phyloP scores from a whole-genome alignment of 1,140 invertebrate species.

The Hycleus phaleratus region DNA sequence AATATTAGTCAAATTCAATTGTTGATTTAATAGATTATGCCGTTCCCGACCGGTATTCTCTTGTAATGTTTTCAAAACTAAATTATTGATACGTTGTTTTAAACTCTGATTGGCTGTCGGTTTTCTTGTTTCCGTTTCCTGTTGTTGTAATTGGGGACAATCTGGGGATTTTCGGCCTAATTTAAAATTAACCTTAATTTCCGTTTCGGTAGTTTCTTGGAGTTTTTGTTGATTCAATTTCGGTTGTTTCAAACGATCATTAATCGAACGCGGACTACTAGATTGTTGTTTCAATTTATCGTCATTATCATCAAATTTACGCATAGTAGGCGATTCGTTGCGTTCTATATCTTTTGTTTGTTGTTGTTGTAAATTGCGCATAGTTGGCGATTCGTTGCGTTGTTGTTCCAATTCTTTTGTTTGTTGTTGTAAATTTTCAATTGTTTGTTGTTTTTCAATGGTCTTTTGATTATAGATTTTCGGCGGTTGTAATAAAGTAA shows the following conservation, averaged over 20 bases:
- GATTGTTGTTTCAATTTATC: neutral
- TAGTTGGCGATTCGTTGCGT: conserved; percentile 19
- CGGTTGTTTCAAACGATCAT: conserved; percentile 36
- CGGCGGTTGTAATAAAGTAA: conserved; percentile 66
- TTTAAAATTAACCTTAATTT: conserved; percentile 21
- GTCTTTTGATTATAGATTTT: conserved; percentile 43
- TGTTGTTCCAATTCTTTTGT: neutral
- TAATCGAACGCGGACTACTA: conserved; percentile 31
- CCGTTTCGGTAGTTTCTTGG: conserved; percentile 6
- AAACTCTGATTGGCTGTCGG: conserved; percentile 56
- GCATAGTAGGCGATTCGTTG: neutral
- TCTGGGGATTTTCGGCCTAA: conserved; percentile 14
- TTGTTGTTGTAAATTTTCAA: neutral
- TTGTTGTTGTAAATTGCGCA: too few relatives aligned
- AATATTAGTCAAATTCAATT: neutral
- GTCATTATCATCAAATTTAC: neutral
- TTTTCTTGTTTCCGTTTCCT: conserved; percentile 30
- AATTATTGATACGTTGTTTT: conserved; percentile 78
- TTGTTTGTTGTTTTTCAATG: conserved; percentile 20
- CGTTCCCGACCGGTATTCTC: conserved; percentile 83
- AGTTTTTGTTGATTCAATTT: conserved; percentile 30
- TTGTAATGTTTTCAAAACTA: conserved; percentile 81
- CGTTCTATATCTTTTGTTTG: conserved; percentile 12
- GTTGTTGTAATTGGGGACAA: conserved; percentile 12
- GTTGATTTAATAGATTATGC: conserved; percentile 46